These are phyloP conservation scores for Chloroclystis v-ata DNA, from an alignment of 2,888 invertebrate genomes.

Conservation along the genomic window DNA sequence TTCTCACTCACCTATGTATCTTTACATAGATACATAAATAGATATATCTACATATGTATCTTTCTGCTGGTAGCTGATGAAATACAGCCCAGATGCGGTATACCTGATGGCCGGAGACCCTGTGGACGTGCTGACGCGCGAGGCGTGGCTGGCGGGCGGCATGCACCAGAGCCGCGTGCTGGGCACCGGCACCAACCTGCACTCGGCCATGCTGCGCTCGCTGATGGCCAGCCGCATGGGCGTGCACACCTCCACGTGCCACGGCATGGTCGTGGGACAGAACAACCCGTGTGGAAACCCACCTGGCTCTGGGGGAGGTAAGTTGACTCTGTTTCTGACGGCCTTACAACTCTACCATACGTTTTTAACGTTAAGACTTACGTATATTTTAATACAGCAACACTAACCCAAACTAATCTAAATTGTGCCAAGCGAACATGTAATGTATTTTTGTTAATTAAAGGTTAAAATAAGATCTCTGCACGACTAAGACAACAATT, in stretches of 20 bases:
- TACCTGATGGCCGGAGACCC: slow-evolving; percentile 91
- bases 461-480: too few relatives aligned
- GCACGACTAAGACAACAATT: too few relatives aligned
- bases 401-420: too few relatives aligned
- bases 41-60: too few relatives aligned
- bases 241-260: slow-evolving; percentile 85
- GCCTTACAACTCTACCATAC: too few relatives aligned
- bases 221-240: slow-evolving; percentile 85
- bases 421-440: too few relatives aligned
- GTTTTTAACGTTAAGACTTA: too few relatives aligned
- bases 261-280: slow-evolving; percentile 89
- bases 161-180: slow-evolving; percentile 87
- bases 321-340: too few relatives aligned
- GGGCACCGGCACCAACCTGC: slow-evolving; percentile 91
- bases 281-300: slow-evolving; percentile 55
- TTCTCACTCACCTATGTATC: too few relatives aligned
- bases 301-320: slow-evolving; percentile 7
- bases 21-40: too few relatives aligned
- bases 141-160: slow-evolving; percentile 91
- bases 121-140: slow-evolving; percentile 89
- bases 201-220: slow-evolving; percentile 89
- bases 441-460: too few relatives aligned
- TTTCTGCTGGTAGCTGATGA: slow-evolving; percentile 71
- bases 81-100: slow-evolving; percentile 82
- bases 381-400: too few relatives aligned